Percentiles rank a stretch among this genome's conserved stretches.
Conservation (phyloP, 2,113 vertebrate genomes). For the Phyllostomus discolor region DNA sequence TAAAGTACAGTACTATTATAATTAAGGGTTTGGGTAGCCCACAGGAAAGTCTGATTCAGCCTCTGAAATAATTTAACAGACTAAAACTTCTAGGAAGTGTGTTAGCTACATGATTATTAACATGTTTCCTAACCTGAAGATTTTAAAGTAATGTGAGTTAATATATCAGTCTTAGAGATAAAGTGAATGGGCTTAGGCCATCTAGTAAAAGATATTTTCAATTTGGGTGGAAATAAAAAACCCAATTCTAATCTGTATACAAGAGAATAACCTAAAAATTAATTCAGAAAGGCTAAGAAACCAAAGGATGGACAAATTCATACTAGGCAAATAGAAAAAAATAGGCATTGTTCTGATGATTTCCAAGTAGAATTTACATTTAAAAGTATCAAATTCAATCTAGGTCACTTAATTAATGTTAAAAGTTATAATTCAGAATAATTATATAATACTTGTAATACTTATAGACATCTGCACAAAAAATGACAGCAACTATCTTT, state of each 20-base stretch:
- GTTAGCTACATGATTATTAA: background rate
- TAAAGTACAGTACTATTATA: background rate
- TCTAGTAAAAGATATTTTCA: background rate
- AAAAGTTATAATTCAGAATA: background rate
- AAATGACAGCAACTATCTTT: background rate
- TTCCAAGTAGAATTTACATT: background rate
- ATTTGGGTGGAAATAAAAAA: background rate
- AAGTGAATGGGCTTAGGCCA: background rate
- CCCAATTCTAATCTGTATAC: background rate
- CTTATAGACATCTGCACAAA: background rate
- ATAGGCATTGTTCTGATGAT: background rate
- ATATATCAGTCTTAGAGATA: background rate
- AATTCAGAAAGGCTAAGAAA: background rate
- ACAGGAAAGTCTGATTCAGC: background rate
- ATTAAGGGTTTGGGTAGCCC: background rate
- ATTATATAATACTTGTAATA: background rate
- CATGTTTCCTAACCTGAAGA: background rate
- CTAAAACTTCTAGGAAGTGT: background rate
- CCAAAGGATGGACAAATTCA: background rate
- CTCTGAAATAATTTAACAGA: background rate
- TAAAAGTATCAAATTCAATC: background rate
- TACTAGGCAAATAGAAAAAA: background rate
- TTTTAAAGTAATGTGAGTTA: background rate
- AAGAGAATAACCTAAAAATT: background rate
- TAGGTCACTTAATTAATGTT: background rate